Conservation (phyloP, 2,113 vertebrate species). For the Bufo gargarizans region DNA sequence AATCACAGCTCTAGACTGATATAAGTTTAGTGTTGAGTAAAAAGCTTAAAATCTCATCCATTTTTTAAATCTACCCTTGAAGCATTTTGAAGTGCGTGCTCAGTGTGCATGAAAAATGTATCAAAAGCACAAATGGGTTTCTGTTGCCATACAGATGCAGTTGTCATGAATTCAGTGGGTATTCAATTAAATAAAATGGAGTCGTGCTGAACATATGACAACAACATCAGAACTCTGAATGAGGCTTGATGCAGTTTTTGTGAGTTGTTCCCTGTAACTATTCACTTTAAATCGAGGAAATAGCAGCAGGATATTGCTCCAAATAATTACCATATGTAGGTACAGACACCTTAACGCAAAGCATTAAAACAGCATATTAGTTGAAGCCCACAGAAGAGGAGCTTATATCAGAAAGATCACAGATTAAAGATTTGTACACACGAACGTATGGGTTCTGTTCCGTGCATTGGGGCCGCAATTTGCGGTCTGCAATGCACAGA, state of each 20-base stretch:
- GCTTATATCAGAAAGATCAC: no score
- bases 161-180: slow-evolving; percentile 17
- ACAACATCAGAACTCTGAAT: slow-evolving; percentile 8
- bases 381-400: background rate
- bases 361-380: background rate
- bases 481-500: no score
- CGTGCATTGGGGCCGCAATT: no score
- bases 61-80: slow-evolving; percentile 19
- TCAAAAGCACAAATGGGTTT: slow-evolving; percentile 21
- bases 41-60: slow-evolving; percentile 9
- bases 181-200: slow-evolving; percentile 24
- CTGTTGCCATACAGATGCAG: slow-evolving; percentile 23
- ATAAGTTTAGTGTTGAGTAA: slow-evolving; percentile 8
- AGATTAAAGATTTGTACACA: no score
- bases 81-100: slow-evolving; percentile 23
- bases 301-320: background rate
- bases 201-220: slow-evolving; percentile 18
- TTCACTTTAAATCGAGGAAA: background rate
- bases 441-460: no score
- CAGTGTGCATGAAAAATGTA: slow-evolving; percentile 26
- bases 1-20: background rate
- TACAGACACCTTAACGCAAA: background rate
- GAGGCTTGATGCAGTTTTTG: slow-evolving; percentile 5
- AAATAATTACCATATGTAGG: background rate
- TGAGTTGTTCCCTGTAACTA: background rate